These are phyloP conservation scores for Araneus ventricosus DNA, from an alignment of 1,140 invertebrate genomes.

Conservation along the genomic window DNA sequence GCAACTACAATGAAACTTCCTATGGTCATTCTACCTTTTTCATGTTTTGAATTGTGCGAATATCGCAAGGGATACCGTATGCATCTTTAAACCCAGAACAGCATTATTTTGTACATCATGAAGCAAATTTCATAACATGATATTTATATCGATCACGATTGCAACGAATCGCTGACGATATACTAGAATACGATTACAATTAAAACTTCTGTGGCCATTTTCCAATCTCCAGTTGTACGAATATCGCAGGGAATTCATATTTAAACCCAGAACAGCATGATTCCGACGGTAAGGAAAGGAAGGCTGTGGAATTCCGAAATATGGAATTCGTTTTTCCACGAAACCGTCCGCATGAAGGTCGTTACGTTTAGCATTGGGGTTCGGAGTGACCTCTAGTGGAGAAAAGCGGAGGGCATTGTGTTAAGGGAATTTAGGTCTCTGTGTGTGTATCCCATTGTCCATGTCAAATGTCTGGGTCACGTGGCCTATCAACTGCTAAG, in stretches of 20 bases:
- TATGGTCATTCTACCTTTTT: no score
- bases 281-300: background rate
- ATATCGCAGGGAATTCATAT: background rate
- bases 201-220: background rate
- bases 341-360: slow-evolving; percentile 49
- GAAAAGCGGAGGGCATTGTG: slow-evolving; percentile 71
- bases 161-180: no score
- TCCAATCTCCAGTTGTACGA: no score
- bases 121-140: no score
- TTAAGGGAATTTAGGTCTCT: slow-evolving; percentile 71
- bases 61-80: no score
- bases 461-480: slow-evolving; percentile 71
- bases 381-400: slow-evolving; percentile 61
- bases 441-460: slow-evolving; percentile 61
- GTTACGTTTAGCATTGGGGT: slow-evolving; percentile 54
- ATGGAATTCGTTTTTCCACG: slow-evolving; percentile 3
- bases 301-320: background rate
- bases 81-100: no score
- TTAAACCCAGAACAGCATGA: background rate
- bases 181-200: background rate
- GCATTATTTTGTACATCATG: no score
- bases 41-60: no score
- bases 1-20: no score
- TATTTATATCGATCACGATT: no score
- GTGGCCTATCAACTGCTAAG: slow-evolving; percentile 68